Conservation (phyloP, 2,113 vertebrate species). For the Ia io region DNA sequence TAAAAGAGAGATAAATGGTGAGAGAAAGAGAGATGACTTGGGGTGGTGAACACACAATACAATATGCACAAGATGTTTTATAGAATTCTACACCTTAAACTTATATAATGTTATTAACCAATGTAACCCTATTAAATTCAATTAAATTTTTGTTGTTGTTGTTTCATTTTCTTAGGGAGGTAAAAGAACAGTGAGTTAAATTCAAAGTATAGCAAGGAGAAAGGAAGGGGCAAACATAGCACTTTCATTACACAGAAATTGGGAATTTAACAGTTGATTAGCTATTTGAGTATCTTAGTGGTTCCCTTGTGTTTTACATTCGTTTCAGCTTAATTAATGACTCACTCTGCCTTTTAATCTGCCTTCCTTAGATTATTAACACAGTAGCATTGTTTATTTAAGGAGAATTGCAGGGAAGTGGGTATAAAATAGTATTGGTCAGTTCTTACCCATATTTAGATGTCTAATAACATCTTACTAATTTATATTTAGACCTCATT, state of each 20-base stretch:
- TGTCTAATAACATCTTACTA: background rate
- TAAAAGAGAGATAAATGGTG: background rate
- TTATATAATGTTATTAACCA: background rate
- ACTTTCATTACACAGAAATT: slow-evolving; percentile 15
- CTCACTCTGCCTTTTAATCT: slow-evolving; percentile 53
- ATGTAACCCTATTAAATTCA: background rate
- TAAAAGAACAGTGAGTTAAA: background rate
- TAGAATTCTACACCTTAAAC: background rate
- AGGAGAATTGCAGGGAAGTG: background rate
- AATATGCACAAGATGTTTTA: background rate
- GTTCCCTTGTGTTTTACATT: slow-evolving; percentile 47
- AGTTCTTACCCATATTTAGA: background rate
- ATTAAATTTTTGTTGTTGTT: background rate
- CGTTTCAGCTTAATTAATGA: slow-evolving; percentile 58
- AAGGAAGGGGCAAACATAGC: background rate
- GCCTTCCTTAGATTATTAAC: slow-evolving; percentile 35
- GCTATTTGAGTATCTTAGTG: slow-evolving; percentile 18
- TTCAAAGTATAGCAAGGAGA: slow-evolving; percentile 32
- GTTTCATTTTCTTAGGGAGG: background rate
- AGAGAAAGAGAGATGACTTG: background rate
- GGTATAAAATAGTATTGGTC: background rate
- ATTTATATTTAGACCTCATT: background rate
- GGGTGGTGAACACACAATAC: background rate
- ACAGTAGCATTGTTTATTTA: slow-evolving; percentile 44
- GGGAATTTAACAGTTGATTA: slow-evolving; percentile 57